These are phyloP conservation scores for Phorcus lineatus DNA, from an alignment of 2,888 invertebrate genomes.

Conservation along the genomic window DNA sequence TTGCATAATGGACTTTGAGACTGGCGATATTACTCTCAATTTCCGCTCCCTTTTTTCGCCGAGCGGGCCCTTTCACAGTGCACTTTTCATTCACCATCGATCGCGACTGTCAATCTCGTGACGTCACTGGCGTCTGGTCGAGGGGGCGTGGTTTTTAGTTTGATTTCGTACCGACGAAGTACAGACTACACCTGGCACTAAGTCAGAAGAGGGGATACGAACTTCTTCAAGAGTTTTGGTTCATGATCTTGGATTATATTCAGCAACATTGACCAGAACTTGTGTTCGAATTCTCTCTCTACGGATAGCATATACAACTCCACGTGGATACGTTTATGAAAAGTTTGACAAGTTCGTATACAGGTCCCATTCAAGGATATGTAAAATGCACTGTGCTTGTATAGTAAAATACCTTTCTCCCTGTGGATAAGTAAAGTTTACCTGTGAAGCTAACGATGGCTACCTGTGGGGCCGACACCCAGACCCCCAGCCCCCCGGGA, in stretches of 20 bases:
- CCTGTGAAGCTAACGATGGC: not conserved
- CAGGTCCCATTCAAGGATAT: not conserved
- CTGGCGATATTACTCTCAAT: not conserved
- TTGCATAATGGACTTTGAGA: not conserved
- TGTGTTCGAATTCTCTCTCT: too few species aligned
- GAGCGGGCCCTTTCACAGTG: slow-evolving; percentile 1
- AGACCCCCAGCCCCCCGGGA: not conserved
- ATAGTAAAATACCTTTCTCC: not conserved
- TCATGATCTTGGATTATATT: not conserved
- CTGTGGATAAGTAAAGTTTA: not conserved
- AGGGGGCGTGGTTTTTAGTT: not conserved
- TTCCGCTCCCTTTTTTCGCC: not conserved
- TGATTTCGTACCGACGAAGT: slow-evolving; percentile 4
- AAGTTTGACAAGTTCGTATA: not conserved
- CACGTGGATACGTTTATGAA: slow-evolving; percentile 3
- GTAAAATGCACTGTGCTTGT: not conserved
- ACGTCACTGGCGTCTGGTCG: slow-evolving; percentile 5
- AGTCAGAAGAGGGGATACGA: not conserved
- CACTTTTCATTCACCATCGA: slow-evolving; percentile 10
- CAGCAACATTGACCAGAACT: not conserved
- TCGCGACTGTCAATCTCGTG: slow-evolving; percentile 5
- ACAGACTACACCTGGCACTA: not conserved
- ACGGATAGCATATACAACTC: too few species aligned
- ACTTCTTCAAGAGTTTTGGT: not conserved
- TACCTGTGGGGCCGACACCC: not conserved